Evolutionary conservation across 2,888 invertebrate genomes (phyloP).

Genomic region (Stegophylla sp.): DNA sequence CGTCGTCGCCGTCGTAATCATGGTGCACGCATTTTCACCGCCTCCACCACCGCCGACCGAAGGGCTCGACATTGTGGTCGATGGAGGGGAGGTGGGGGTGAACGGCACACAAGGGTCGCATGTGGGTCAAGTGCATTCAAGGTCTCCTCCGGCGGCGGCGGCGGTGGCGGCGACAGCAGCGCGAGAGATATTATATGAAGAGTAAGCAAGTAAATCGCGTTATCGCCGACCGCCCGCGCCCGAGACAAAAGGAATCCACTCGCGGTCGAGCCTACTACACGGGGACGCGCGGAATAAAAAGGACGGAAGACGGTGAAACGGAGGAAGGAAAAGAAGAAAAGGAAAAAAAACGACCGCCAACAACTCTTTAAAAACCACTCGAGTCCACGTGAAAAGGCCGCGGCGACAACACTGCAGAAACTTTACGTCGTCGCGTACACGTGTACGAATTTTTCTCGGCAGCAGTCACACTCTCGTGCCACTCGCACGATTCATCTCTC

Average conservation of each 20-base stretch:
- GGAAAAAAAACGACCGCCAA: neutral
- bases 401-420: too few species aligned
- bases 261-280: conserved; percentile 18
- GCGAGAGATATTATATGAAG: conserved; percentile 38
- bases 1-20: neutral
- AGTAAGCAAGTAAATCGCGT: conserved; percentile 57
- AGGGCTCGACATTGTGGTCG: neutral
- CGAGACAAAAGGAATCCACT: conserved; percentile 5
- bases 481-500: neutral
- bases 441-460: too few species aligned
- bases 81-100: too few species aligned
- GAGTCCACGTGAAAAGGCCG: conserved; percentile 23
- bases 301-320: neutral
- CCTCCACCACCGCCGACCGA: neutral
- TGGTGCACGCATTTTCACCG: conserved; percentile 18
- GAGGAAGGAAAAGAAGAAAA: neutral
- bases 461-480: too few species aligned
- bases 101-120: conserved; percentile 15
- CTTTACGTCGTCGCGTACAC: too few species aligned
- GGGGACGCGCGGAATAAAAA: too few species aligned
- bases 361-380: conserved; percentile 39
- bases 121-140: conserved; percentile 55
- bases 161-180: neutral
- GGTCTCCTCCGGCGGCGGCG: conserved; percentile 13
- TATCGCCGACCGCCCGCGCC: conserved; percentile 21